A percentile compares a stretch with the other conserved stretches of the same genome.
These are phyloP conservation scores for Habroteleia sp. DNA, from an alignment of 2,888 invertebrate species.

Conservation along the genomic window DNA sequence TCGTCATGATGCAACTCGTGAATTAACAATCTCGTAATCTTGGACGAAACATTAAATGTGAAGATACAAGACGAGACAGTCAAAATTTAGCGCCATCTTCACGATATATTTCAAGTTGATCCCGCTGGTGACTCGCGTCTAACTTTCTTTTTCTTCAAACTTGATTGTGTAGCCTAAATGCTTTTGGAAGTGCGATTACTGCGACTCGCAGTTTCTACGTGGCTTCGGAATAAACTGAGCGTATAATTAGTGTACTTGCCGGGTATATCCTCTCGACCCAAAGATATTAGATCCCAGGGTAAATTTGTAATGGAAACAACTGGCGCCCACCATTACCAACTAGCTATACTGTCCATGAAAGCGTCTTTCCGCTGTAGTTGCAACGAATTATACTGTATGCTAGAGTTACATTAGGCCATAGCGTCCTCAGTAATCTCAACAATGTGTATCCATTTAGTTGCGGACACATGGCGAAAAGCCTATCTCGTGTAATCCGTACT, in stretches of 20 bases:
- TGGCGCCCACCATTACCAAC: slow-evolving; percentile 55
- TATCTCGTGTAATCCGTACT: slow-evolving; percentile 75
- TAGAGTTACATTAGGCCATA: slow-evolving; percentile 67
- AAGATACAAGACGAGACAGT: slow-evolving; percentile 5
- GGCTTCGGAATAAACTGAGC: slow-evolving; percentile 68
- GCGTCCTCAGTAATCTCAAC: slow-evolving; percentile 77
- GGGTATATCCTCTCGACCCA: slow-evolving; percentile 42
- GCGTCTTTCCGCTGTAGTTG: slow-evolving; percentile 49
- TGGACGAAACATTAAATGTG: slow-evolving; percentile 13
- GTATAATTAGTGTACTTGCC: slow-evolving; percentile 68
- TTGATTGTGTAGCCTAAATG: slow-evolving; percentile 36
- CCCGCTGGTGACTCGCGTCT: not conserved
- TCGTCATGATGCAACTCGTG: slow-evolving; percentile 32
- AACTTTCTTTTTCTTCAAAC: slow-evolving; percentile 9
- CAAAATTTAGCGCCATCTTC: not conserved
- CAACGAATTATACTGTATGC: slow-evolving; percentile 16
- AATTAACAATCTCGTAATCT: slow-evolving; percentile 21
- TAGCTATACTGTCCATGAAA: slow-evolving; percentile 24
- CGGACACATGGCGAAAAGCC: slow-evolving; percentile 72
- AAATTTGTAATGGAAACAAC: slow-evolving; percentile 59
- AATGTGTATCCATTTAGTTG: slow-evolving; percentile 79
- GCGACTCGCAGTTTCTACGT: slow-evolving; percentile 41
- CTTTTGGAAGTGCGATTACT: slow-evolving; percentile 32
- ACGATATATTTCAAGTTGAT: slow-evolving; percentile 1
- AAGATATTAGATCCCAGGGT: slow-evolving; percentile 46